These are phyloP conservation scores for Balaeniceps rex DNA, from an alignment of 2,113 vertebrate genomes.

Conservation along the genomic window DNA sequence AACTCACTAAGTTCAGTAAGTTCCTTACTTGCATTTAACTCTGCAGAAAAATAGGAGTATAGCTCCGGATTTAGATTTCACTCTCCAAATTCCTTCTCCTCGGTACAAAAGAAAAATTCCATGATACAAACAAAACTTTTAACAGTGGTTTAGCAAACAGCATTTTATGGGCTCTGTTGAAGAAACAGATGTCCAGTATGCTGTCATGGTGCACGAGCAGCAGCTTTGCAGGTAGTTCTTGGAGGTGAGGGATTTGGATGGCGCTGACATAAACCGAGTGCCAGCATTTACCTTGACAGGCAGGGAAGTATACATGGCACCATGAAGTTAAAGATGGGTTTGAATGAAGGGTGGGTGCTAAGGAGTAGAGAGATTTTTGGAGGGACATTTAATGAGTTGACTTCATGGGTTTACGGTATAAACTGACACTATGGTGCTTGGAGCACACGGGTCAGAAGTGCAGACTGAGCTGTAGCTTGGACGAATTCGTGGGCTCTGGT, in stretches of 20 bases:
- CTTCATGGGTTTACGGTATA: background rate
- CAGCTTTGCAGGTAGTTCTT: background rate
- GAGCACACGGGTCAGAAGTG: background rate
- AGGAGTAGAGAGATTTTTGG: background rate
- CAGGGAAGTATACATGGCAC: background rate
- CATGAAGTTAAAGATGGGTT: background rate
- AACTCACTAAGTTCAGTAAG: background rate
- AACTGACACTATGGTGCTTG: background rate
- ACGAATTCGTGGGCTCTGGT: background rate
- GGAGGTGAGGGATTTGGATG: background rate
- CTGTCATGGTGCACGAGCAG: background rate
- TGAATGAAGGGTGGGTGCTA: background rate
- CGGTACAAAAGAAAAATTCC: background rate
- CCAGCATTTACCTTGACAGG: rapidly evolving
- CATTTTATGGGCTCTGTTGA: background rate
- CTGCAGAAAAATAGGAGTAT: background rate
- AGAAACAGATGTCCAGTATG: background rate
- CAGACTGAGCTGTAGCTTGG: background rate
- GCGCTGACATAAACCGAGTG: background rate
- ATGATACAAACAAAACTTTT: background rate
- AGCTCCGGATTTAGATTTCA: background rate
- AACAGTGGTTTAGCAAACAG: background rate
- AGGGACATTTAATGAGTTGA: background rate
- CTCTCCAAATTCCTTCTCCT: background rate
- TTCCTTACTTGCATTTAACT: background rate